Evolutionary conservation across 2,797 vertebrate species (phyloP).

Genomic region (Phoeniculus purpureus): DNA sequence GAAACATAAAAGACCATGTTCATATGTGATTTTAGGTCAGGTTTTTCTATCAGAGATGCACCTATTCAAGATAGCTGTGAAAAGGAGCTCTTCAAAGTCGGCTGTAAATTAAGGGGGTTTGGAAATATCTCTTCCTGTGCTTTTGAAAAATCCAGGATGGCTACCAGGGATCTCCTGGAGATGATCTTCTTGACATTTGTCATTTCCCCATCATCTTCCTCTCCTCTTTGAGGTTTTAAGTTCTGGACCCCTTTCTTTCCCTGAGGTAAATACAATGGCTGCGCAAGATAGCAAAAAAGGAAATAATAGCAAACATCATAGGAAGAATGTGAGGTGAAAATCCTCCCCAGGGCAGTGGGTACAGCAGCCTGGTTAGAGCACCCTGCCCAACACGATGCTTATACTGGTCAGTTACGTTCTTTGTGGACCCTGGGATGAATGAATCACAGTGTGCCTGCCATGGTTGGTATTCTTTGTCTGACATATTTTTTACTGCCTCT

Average conservation of each 20-base stretch:
- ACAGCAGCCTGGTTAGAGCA: neutral
- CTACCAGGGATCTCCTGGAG: neutral
- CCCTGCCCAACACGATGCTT: neutral
- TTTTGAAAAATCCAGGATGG: neutral
- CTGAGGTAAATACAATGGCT: neutral
- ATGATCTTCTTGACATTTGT: neutral
- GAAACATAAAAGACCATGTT: neutral
- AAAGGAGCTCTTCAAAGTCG: neutral
- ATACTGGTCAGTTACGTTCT: neutral
- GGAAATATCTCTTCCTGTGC: neutral
- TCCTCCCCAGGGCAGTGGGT: neutral
- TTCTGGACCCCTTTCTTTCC: neutral
- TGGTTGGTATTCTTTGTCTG: neutral
- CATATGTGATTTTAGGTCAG: conserved; percentile 27
- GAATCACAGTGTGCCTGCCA: neutral
- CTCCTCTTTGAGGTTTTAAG: neutral
- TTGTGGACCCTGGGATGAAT: neutral
- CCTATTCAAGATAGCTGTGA: neutral
- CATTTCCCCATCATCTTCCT: neutral
- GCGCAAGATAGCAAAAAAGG: neutral
- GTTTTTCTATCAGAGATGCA: neutral
- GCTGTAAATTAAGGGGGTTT: neutral
- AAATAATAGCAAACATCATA: neutral
- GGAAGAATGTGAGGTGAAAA: neutral
- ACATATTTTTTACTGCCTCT: neutral